phyloP scores from a whole-genome alignment of 2,113 vertebrate species.

The Prolemur simus region DNA sequence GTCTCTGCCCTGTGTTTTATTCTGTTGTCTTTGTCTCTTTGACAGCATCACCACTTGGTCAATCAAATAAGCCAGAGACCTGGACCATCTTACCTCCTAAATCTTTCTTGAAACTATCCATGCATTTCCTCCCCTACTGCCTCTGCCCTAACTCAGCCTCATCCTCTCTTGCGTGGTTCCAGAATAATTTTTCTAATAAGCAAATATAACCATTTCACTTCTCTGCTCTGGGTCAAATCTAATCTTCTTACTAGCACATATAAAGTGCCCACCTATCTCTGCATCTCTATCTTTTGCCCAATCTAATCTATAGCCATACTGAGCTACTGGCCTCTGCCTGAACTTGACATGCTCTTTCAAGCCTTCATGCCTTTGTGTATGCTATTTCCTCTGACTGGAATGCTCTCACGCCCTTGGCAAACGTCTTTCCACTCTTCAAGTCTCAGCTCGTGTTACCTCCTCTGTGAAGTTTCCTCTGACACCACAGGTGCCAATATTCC shows the following conservation, averaged over 20 bases:
- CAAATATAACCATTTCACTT: background rate
- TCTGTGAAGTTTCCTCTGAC: slow-evolving; percentile 14
- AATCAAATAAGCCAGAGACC: background rate
- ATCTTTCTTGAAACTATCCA: background rate
- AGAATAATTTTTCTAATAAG: background rate
- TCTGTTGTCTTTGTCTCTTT: background rate
- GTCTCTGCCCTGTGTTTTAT: background rate
- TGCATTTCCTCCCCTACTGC: background rate
- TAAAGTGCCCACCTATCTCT: background rate
- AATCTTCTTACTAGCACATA: background rate
- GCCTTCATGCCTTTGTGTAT: background rate
- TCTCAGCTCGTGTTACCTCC: background rate
- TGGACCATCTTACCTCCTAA: background rate
- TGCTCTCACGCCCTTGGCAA: slow-evolving; percentile 14
- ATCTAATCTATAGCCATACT: background rate
- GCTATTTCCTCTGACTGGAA: slow-evolving; percentile 12
- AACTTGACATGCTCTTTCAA: background rate
- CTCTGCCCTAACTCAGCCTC: background rate
- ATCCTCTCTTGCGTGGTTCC: background rate
- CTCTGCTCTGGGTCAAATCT: background rate
- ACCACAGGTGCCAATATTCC: background rate
- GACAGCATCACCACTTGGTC: background rate
- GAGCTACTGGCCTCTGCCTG: background rate
- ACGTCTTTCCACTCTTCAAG: slow-evolving; percentile 7
- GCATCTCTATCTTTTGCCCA: background rate